phyloP scores from a whole-genome alignment of 2,888 invertebrate genomes.

The Pasiphila rectangulata region DNA sequence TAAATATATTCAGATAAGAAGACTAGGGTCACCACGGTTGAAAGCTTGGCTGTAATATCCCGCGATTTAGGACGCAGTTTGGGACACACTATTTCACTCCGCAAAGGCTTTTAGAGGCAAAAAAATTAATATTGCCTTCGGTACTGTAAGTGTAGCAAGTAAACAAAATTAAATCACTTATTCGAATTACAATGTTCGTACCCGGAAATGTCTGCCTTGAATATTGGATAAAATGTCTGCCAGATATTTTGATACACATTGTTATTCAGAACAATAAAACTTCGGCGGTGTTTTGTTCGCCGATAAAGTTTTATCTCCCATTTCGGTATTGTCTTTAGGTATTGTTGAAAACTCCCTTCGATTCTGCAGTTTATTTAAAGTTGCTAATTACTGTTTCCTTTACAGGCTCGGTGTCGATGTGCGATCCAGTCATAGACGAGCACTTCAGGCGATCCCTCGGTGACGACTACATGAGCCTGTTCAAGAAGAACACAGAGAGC shows the following conservation, averaged over 20 bases:
- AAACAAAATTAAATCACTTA: too few relatives aligned
- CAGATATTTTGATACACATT: too few relatives aligned
- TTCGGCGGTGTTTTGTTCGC: too few relatives aligned
- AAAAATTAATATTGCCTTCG: too few relatives aligned
- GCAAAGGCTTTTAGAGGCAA: neutral
- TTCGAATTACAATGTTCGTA: too few relatives aligned
- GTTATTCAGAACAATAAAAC: too few relatives aligned
- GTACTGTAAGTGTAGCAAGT: too few relatives aligned
- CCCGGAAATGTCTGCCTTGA: too few relatives aligned
- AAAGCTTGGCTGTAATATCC: conserved; percentile 4
- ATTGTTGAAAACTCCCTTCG: neutral
- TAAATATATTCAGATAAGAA: conserved; percentile 18
- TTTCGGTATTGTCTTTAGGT: neutral
- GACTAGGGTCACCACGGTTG: conserved; percentile 6
- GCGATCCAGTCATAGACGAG: conserved; percentile 96
- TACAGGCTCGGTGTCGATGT: conserved; percentile 86
- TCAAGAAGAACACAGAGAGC: conserved; percentile 78
- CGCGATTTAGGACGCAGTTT: conserved; percentile 7
- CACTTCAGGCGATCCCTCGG: conserved; percentile 96
- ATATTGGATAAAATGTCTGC: too few relatives aligned
- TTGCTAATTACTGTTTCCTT: conserved; percentile 23
- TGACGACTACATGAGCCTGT: conserved; percentile 87
- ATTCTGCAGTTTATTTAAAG: neutral
- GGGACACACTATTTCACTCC: conserved; percentile 1
- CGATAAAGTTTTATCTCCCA: too few relatives aligned